These are phyloP conservation scores for Polypterus senegalus DNA, from an alignment of 2,113 vertebrate species.

Conservation along the genomic window DNA sequence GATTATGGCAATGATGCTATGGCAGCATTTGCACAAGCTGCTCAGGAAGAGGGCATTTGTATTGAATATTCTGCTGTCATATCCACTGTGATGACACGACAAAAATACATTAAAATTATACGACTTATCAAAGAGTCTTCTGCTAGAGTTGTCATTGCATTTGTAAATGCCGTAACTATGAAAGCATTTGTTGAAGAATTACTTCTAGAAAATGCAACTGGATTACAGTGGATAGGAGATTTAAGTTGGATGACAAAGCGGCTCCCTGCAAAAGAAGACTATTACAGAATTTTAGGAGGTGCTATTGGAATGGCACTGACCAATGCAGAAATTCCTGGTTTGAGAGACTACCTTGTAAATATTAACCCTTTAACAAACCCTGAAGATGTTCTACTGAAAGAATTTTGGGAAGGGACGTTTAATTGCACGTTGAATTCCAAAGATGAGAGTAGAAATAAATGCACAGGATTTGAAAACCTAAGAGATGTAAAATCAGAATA, in stretches of 20 bases:
- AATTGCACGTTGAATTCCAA: not conserved
- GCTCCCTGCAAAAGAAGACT: not conserved
- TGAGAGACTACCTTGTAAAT: slow-evolving; percentile 2
- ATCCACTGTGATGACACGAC: not conserved
- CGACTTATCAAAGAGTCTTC: slow-evolving; percentile 1
- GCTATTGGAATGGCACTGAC: slow-evolving; percentile 11
- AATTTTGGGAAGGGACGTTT: slow-evolving; percentile 9
- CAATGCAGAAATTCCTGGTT: slow-evolving; percentile 5
- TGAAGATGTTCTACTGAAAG: not conserved
- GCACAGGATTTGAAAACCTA: slow-evolving; percentile 8
- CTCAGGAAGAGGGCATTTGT: slow-evolving; percentile 3
- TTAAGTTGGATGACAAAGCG: slow-evolving; percentile 10
- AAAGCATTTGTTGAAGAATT: slow-evolving; percentile 8
- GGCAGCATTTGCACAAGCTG: slow-evolving; percentile 6
- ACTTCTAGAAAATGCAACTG: slow-evolving; percentile 9
- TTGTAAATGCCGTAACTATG: slow-evolving; percentile 1
- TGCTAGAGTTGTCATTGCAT: slow-evolving; percentile 10
- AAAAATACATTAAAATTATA: slow-evolving; percentile 10
- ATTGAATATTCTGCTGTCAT: slow-evolving; percentile 8
- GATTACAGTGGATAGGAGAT: slow-evolving; percentile 15
- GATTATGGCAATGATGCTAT: slow-evolving; percentile 10
- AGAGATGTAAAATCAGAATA: slow-evolving; percentile 2
- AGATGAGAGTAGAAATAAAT: not conserved
- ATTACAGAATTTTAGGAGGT: slow-evolving; percentile 5
- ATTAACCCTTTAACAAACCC: slow-evolving; percentile 1